Base-by-base conservation (phyloP, 1,140 invertebrate species). In the Sitobion miscanthi region DNA sequence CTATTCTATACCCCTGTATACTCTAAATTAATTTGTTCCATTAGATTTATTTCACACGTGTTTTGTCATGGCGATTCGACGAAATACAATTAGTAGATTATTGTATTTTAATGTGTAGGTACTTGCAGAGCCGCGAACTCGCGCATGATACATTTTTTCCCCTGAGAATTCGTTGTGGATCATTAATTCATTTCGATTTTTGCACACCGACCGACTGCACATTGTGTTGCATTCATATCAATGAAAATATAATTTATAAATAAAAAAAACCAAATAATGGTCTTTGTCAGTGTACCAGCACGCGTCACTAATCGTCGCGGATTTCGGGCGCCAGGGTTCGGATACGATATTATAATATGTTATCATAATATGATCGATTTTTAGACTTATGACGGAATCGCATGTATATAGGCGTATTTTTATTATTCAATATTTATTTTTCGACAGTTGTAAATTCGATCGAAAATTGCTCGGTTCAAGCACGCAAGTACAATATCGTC, bases 121-220 rank as follows among this genome's bases (percentile, higher is more conserved):
- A 42, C 38, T 86, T 9, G 25, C 42, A 45, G 30, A 49, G 25
- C n/a, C n/a, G 30, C 45, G 30, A 87, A 87, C 85, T 87, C 25
- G 45, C 11, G 25, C 38, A 85, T 85, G 35, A 45, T 85, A 11
- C 9, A 49, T 87, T 57, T 57, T 62, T 42, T 23, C 35, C 38
- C 57, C 54, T 45, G 45, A 21, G 0, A 82, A 91, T 91, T 91
- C 90, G 90, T 21, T 20, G 54, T 77, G 62, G 90, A 62, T 82
- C 90, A 91, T 91, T 91, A 82, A 77, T 91, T 91, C 69, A 20
- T 45, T 91, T 91, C 90, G 30, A 30, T 69, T 47, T 45, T 49
- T 45, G 69, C 42, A 91, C 57, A 30, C 52, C 8, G 8, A 54
- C 49, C 30, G 35, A 54, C 14, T 49, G 6, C 21, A 42, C 23